Evolutionary conservation across 2,113 vertebrate genomes (phyloP), one percentile per base, ranked within the genome.

Genomic region (Axis porcinus): DNA sequence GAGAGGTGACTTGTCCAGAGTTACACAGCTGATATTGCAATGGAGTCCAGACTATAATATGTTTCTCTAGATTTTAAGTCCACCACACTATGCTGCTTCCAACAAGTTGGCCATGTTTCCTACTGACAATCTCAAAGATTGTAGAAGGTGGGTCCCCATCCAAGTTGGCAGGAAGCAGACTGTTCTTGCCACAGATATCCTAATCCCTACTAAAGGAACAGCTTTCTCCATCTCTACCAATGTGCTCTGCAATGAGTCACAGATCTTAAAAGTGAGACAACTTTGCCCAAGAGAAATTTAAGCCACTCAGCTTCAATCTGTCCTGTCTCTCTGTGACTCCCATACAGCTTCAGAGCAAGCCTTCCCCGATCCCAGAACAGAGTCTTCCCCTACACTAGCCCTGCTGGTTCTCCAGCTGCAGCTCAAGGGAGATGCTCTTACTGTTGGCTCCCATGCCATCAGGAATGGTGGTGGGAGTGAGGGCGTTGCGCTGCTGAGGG

Each of bases 401-500:
- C 82, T 70, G 7, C 0, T 36, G 52, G 21, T 64, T 40, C 50
- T 62, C 30, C 36, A 62, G 70, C 14, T 23, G 21, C 21, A 47
- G 30, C 84, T 54, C 23, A 94, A n/a, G 0, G 78, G 76, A 60
- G 50, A 40, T 45, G 86, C 95, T 98, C 99, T 99, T 99, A 99
- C 99, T 99, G 99, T 99, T 99, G 96, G 99, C 98, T 98, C 99
- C 99, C 99, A 99, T 99, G 98, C 99, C 99, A 92, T 99, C 99
- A 0, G 99, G 98, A 98, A 99, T 99, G 98, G 99, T 98, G 97
- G 99, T 99, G 5, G 99, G 99, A 82, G 99, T 99, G 98, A 99
- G 99, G 21, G 99, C 98, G 81, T 99, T 99, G 97, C 99, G 99
- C 98, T 99, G 99, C 98, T 99, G 99, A 47, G 99, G 99, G 98